Conservation (phyloP, 2,797 vertebrate species). For the Margarornis squamiger region DNA sequence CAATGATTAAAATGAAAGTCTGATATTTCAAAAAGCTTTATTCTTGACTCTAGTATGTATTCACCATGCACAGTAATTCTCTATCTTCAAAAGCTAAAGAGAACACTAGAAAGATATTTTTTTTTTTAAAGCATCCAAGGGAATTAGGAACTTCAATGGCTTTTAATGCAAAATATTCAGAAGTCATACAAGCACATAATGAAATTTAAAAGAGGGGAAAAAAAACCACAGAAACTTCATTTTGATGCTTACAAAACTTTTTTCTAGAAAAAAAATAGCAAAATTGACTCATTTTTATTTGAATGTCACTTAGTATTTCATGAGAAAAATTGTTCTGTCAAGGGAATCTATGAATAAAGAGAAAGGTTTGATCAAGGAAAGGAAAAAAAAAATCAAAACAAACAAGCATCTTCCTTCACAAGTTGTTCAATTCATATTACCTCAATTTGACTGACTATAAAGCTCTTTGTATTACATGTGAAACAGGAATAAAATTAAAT, state of each 20-base stretch:
- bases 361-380: background rate
- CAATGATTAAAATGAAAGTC: background rate
- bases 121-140: background rate
- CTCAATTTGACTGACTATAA: background rate
- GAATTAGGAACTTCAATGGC: background rate
- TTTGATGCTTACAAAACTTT: background rate
- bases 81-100: background rate
- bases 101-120: background rate
- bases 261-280: background rate
- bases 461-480: background rate
- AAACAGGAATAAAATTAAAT: background rate
- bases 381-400: background rate
- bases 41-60: background rate
- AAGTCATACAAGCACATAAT: background rate
- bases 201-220: background rate
- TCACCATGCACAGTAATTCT: background rate
- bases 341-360: background rate
- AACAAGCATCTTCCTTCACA: background rate
- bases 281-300: background rate
- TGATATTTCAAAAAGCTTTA: background rate
- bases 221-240: background rate
- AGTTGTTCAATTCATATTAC: background rate
- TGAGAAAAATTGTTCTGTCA: background rate
- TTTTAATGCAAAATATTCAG: background rate
- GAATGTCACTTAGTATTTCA: background rate